These are phyloP conservation scores for Ceuthmochares aereus DNA, from an alignment of 2,113 vertebrate genomes.

Conservation along the genomic window DNA sequence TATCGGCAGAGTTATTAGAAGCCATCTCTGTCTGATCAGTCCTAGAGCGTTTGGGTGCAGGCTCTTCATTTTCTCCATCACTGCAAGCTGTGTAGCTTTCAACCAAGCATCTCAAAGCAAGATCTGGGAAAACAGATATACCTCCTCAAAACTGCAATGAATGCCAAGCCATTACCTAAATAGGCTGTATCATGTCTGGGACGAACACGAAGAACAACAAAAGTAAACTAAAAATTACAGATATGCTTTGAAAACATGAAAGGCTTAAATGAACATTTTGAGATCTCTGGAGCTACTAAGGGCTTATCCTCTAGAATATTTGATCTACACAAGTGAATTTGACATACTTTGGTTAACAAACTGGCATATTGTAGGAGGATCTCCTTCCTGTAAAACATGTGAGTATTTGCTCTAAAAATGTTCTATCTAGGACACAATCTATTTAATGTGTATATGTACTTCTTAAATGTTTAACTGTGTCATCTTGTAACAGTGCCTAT, in stretches of 20 bases:
- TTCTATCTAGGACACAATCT: neutral
- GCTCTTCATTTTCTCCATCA: constrained; percentile 67
- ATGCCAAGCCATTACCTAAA: neutral
- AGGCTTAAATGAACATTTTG: neutral
- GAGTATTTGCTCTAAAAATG: neutral
- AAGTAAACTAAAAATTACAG: neutral
- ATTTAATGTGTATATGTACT: neutral
- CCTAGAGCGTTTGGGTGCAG: constrained; percentile 80
- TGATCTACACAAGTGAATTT: neutral
- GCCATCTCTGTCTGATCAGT: constrained; percentile 22
- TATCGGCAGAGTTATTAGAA: neutral
- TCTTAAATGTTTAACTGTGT: neutral
- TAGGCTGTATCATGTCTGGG: neutral
- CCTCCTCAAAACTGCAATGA: neutral
- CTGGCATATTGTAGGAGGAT: neutral
- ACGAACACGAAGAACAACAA: neutral
- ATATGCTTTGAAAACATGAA: neutral
- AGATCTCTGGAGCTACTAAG: neutral
- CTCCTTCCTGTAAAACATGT: neutral
- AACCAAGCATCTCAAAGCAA: constrained; percentile 91
- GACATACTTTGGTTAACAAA: neutral
- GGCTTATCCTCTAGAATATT: neutral
- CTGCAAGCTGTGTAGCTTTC: constrained; percentile 70
- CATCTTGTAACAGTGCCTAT: neutral
- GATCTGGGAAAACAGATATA: constrained; percentile 77